A percentile compares a stretch with the other conserved stretches of the same genome.
Evolutionary conservation across 2,113 vertebrate genomes (phyloP).

Genomic region (Sylvicapra grimmia): DNA sequence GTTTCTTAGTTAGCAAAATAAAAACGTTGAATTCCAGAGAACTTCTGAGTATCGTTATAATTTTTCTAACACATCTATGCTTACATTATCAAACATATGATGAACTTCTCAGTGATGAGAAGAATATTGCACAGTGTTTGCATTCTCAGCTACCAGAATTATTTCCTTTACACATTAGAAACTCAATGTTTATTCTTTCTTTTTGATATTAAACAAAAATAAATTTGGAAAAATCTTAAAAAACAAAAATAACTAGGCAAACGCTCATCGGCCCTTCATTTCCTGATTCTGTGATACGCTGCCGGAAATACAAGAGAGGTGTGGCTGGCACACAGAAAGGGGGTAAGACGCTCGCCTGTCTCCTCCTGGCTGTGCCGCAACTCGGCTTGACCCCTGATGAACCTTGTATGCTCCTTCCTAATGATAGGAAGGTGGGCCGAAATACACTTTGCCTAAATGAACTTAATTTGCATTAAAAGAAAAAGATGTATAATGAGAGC

Average conservation of each 20-base stretch:
- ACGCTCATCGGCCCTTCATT: neutral
- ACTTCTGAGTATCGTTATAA: neutral
- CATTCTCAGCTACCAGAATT: neutral
- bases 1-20: neutral
- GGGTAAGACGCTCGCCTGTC: neutral
- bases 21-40: neutral
- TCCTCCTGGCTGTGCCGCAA: neutral
- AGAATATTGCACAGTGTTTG: neutral
- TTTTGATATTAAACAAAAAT: conserved; percentile 11
- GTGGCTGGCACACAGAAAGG: neutral
- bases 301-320: neutral
- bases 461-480: neutral
- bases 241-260: neutral
- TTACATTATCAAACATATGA: neutral
- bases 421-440: neutral
- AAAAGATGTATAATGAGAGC: neutral
- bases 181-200: neutral
- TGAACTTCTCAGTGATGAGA: neutral
- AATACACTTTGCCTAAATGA: neutral
- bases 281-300: neutral
- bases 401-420: neutral
- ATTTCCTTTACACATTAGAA: neutral
- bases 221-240: neutral
- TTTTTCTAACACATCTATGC: neutral
- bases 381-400: neutral